phyloP scores from a whole-genome alignment of 2,888 invertebrate genomes.

The Sclerodermus sp. region DNA sequence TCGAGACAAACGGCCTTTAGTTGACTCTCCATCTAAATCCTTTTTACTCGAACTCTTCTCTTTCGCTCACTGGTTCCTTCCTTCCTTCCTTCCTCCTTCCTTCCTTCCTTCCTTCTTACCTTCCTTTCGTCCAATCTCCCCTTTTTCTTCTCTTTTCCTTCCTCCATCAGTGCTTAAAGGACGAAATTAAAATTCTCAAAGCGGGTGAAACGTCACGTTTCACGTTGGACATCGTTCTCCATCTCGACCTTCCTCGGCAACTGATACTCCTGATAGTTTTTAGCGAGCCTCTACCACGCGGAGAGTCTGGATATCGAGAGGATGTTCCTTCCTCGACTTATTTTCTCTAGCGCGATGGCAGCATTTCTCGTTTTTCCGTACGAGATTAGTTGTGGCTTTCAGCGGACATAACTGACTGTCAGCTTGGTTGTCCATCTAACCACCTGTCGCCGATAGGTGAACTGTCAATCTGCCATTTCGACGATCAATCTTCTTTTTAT shows the following conservation, averaged over 20 bases:
- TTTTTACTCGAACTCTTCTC: neutral
- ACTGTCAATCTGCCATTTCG: no score
- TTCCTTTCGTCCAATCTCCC: no score
- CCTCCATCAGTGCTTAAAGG: conserved; percentile 8
- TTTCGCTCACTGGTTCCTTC: neutral
- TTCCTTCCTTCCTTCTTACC: conserved; percentile 11
- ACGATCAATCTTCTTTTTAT: no score
- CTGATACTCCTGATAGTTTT: neutral
- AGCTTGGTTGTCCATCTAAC: no score
- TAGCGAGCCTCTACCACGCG: neutral
- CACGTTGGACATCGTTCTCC: neutral
- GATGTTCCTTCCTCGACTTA: no score
- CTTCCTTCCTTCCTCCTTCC: neutral
- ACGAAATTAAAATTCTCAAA: conserved; percentile 28
- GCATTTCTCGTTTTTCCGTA: no score
- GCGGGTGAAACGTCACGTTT: conserved; percentile 27
- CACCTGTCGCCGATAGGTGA: no score
- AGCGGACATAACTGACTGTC: no score
- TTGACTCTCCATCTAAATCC: conserved; percentile 25
- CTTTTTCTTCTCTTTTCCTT: neutral
- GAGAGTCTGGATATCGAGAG: no score
- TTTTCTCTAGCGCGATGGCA: no score
- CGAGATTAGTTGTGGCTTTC: no score
- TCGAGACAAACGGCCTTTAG: conserved; percentile 29
- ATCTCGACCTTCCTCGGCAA: neutral